Percentiles rank a stretch among this genome's conserved stretches.
Conservation (phyloP, 2,797 vertebrate genomes). For the Brotula barbata region DNA sequence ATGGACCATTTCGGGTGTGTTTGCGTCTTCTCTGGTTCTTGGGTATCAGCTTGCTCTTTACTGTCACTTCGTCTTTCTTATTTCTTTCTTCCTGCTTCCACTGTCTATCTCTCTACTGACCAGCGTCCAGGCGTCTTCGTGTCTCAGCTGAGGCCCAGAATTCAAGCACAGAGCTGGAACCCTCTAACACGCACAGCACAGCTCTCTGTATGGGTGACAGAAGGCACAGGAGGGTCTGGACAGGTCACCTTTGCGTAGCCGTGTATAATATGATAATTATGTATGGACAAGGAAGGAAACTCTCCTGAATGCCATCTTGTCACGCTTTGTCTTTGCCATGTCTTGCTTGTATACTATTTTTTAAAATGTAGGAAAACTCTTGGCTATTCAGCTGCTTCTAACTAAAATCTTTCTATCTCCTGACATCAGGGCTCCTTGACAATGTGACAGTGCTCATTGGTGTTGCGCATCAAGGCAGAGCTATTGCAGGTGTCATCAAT, state of each 20-base stretch:
- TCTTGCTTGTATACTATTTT: background rate
- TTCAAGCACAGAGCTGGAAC: slow-evolving; percentile 52
- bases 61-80: slow-evolving; percentile 14
- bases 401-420: slow-evolving; percentile 26
- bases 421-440: slow-evolving; percentile 89
- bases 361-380: slow-evolving; percentile 6
- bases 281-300: background rate
- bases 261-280: slow-evolving; percentile 11
- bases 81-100: slow-evolving; percentile 22
- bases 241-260: background rate
- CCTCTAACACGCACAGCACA: slow-evolving; percentile 52
- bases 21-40: slow-evolving; percentile 16
- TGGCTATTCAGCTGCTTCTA: background rate
- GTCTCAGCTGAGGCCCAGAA: slow-evolving; percentile 43
- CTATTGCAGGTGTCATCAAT: slow-evolving; percentile 96
- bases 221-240: slow-evolving; percentile 1
- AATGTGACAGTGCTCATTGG: slow-evolving; percentile 97
- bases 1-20: background rate
- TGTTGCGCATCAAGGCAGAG: slow-evolving; percentile 90
- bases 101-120: slow-evolving; percentile 35
- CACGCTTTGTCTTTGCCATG: slow-evolving; percentile 6
- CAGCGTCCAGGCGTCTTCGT: slow-evolving; percentile 66
- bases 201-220: slow-evolving; percentile 67
- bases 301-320: background rate
- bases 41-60: slow-evolving; percentile 4